A percentile compares a stretch with the other conserved stretches of the same genome.
These are phyloP conservation scores for Cerastis rubricosa DNA, from an alignment of 2,888 invertebrate genomes.

Conservation along the genomic window DNA sequence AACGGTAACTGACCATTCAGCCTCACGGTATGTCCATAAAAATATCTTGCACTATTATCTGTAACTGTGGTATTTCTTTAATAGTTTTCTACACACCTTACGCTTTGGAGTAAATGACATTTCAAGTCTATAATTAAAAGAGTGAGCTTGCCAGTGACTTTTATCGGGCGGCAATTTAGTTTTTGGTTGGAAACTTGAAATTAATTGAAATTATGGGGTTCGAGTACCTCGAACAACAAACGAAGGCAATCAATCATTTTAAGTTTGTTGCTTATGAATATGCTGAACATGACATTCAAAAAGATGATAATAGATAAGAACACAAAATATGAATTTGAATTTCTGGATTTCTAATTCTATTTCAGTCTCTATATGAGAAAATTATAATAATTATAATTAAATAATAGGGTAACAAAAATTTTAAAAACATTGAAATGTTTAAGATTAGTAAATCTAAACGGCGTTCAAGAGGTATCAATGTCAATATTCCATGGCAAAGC, in stretches of 20 bases:
- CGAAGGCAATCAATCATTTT: too few species aligned
- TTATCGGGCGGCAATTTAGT: conserved; percentile 13
- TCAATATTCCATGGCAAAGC: not conserved
- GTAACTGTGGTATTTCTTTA: conserved; percentile 46
- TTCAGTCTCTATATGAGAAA: not conserved
- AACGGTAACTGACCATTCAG: conserved; percentile 42
- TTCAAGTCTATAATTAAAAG: conserved; percentile 43
- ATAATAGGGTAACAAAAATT: not conserved
- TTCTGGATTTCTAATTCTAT: not conserved
- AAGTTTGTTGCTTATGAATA: not conserved
- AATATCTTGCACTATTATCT: conserved; percentile 52
- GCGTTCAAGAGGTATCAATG: not conserved
- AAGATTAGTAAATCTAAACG: too few species aligned
- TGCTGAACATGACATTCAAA: not conserved
- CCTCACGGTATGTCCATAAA: conserved; percentile 55
- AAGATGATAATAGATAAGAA: not conserved
- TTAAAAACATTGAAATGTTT: not conserved
- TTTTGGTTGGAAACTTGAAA: not conserved
- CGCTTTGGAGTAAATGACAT: conserved; percentile 35
- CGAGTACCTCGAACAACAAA: too few species aligned
- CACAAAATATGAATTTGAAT: not conserved
- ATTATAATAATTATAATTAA: not conserved
- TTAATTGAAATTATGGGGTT: conserved; percentile 16
- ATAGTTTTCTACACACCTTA: conserved; percentile 55
- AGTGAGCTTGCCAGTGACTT: conserved; percentile 21